Evolutionary conservation across 2,113 vertebrate genomes (phyloP), one percentile per base, ranked within the genome.

Genomic region (Oostethus manadensis): DNA sequence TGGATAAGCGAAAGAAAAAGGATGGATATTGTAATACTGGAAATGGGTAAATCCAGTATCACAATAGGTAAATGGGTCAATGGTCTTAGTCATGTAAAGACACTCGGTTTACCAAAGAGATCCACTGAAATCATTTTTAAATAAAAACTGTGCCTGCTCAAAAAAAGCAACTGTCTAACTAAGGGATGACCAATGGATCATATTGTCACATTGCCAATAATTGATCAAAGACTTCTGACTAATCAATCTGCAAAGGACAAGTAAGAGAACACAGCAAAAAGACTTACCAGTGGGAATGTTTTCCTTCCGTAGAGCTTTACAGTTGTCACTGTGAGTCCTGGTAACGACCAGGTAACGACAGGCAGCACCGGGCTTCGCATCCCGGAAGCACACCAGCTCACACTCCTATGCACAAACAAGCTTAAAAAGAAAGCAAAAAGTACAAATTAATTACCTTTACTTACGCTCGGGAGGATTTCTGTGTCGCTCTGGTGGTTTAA

Each of bases 341-440:
- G 93, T 86, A 42, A 94, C 84, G 48, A 96, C 86, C 6, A 96
- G 90, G 18, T 91, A 95, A 76, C 94, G 93, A 74, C 93, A 88
- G 10, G 81, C 74, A 8, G 89, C 91, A 4, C 87, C 90, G 2
- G 94, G 91, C 20, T 80, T 88, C 48, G 88, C 76, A 60, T 96
- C 94, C 70, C 66, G 87, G 43, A 95, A 94, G 77, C 92, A 96
- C 8, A 89, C 73, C 6, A 94, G 80, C 45, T 93, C 87, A 48
- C 91, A 88, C 45, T 93, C 86, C 91, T 92, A 68, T 1, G 20
- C 15, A 44, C 6, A 26, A 0, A 23, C 2, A 29, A 9, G 60
- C 16, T 10, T 4, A 16, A 3, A 46, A 10, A 33, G 4, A 11
- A 18, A 20, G 10, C 15, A 18, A 17, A 21, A 14, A 45, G 15